Evolutionary conservation across 2,113 vertebrate genomes (phyloP), one percentile per base, ranked within the genome.

Genomic region (Saiga tatarica): DNA sequence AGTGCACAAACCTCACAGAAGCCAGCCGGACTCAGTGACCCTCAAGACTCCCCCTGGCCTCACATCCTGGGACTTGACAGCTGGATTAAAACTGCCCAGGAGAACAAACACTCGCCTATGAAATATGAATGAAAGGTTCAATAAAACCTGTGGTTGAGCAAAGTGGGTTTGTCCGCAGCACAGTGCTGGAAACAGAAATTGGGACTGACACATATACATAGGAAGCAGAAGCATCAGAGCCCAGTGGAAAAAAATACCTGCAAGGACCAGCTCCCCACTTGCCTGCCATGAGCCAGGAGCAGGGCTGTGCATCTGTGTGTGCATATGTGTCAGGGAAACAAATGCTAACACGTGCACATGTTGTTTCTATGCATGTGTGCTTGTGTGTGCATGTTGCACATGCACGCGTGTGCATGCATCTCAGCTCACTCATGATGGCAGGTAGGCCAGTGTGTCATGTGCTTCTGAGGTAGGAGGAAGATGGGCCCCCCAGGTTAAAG

Each of bases 1-100:
- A 62, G 19, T 0, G 0, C 0, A 1, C 6, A 36, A 36, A 57
- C 30, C 26, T 42, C 11, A 0, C n/a, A 21, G n/a, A 9, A 42
- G 64, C 5, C 76, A 47, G 93, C 36, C 42, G 1, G 36, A 67
- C 39, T 1, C n/a, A 3, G 52, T 7, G 3, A 36, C n/a, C 36
- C 45, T 7, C 26, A 0, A 16, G 62, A 36, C 42, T 42, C 74
- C 16, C 33, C 55, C 52, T 2, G 14, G 59, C 64, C 94, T 87
- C n/a, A 9, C 78, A 84, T 2, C 60, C 62, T 7, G 52, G 47
- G 30, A 17, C 28, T 28, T 74, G 45, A 87, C 30, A 62, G 91
- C 57, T 71, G 25, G 67, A 84, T 55, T 85, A 39, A 93, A 94
- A 79, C 21, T 50, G 50, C 39, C 39, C 39, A 14, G 12, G 39